A percentile compares a stretch with the other conserved stretches of the same genome.
Conservation (phyloP, 2,888 invertebrate species). For the Xanthorhoe designata region DNA sequence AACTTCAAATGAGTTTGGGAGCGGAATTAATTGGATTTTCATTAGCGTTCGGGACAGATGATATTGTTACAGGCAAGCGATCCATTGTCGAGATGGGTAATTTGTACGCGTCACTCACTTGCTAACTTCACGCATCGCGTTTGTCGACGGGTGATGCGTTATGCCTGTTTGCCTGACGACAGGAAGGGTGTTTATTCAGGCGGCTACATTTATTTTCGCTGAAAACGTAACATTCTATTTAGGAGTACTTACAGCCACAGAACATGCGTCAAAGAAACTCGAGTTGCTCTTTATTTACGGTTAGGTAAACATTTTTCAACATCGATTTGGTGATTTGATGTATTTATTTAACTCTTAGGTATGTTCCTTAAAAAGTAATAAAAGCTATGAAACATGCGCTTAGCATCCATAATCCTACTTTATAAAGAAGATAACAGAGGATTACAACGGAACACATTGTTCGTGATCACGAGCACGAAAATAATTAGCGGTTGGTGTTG, state of each 20-base stretch:
- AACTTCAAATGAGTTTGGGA: constrained; percentile 84
- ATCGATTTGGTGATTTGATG: neutral
- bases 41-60: constrained; percentile 83
- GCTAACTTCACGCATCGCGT: constrained; percentile 63
- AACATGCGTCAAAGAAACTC: constrained; percentile 7
- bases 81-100: constrained; percentile 60
- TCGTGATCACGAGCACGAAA: constrained; percentile 65
- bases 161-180: constrained; percentile 29
- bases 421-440: constrained; percentile 31
- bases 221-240: constrained; percentile 18
- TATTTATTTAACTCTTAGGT: neutral
- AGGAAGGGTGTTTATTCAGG: constrained; percentile 27
- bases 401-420: constrained; percentile 4
- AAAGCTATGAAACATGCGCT: neutral
- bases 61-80: constrained; percentile 79
- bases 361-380: neutral
- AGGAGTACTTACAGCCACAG: constrained; percentile 1
- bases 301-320: constrained; percentile 4
- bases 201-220: constrained; percentile 18
- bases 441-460: constrained; percentile 65
- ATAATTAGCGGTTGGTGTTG: constrained; percentile 32
- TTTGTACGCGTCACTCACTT: constrained; percentile 78
- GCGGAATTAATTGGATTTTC: constrained; percentile 84
- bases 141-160: constrained; percentile 39
- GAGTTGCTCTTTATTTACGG: constrained; percentile 12